Percentiles rank a stretch among this genome's conserved stretches.
phyloP scores from a whole-genome alignment of 1,140 invertebrate species.

The Drosophila funebris region DNA sequence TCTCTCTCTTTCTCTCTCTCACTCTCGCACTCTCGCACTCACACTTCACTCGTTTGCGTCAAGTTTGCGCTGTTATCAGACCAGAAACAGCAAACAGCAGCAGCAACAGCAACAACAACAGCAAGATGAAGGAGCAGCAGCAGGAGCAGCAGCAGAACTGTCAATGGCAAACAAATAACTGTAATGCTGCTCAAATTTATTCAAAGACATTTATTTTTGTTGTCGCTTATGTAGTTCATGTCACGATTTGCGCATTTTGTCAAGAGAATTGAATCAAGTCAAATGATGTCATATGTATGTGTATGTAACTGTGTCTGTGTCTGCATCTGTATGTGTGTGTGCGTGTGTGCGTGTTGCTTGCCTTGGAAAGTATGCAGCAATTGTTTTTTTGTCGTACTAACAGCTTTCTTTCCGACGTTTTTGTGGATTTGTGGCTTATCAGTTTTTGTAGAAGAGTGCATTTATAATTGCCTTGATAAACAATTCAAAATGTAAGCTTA shows the following conservation, averaged over 20 bases:
- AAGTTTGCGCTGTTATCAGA: slow-evolving; percentile 72
- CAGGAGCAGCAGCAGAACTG: slow-evolving; percentile 9
- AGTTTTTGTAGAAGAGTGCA: background rate
- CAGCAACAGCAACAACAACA: slow-evolving; percentile 31
- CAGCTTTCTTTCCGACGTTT: slow-evolving; percentile 11
- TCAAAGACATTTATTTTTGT: slow-evolving; percentile 63
- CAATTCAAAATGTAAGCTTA: slow-evolving; percentile 9
- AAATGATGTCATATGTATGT: slow-evolving; percentile 52
- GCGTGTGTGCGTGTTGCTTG: background rate
- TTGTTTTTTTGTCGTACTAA: slow-evolving; percentile 26
- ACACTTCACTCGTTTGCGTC: slow-evolving; percentile 35
- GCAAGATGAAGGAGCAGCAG: slow-evolving; percentile 12
- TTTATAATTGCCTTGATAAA: slow-evolving; percentile 10
- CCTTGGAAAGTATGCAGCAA: slow-evolving; percentile 47
- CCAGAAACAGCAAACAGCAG: slow-evolving; percentile 46
- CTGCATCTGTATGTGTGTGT: slow-evolving; percentile 1
- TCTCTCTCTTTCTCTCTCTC: slow-evolving; percentile 9
- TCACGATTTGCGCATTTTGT: slow-evolving; percentile 44
- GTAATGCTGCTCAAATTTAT: slow-evolving; percentile 65
- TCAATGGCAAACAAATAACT: slow-evolving; percentile 61
- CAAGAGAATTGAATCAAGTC: slow-evolving; percentile 35
- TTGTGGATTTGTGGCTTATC: slow-evolving; percentile 34
- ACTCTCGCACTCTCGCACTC: background rate
- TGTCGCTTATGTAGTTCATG: slow-evolving; percentile 49
- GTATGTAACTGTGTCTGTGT: background rate